A percentile compares a stretch with the other conserved stretches of the same genome.
Evolutionary conservation across 37 sponge, comb jelly and placozoan genomes (phyloP).

Genomic region (Aplysina aerophoba): DNA sequence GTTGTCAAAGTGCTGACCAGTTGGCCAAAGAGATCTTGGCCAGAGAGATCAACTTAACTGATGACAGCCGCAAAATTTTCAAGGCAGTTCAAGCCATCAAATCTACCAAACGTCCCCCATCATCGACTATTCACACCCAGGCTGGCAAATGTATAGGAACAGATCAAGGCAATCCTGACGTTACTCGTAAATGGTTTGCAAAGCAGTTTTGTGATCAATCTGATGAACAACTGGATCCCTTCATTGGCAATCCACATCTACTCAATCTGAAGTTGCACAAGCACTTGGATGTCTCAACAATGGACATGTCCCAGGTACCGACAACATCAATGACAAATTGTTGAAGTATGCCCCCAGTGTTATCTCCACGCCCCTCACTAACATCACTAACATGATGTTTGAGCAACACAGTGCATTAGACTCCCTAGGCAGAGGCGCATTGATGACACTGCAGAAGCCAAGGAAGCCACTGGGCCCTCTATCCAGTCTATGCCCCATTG

Average conservation of each 20-base stretch:
- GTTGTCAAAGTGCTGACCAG: too few relatives aligned
- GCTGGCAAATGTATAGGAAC: neutral
- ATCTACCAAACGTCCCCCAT: neutral
- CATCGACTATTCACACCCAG: conserved; percentile 1
- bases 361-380: neutral
- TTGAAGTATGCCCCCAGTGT: conserved; percentile 9
- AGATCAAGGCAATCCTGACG: neutral
- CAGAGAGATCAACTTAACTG: too few relatives aligned
- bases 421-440: neutral
- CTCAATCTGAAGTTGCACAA: neutral
- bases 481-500: too few relatives aligned
- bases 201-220: neutral
- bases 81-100: neutral
- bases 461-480: too few relatives aligned
- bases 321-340: conserved; percentile 4
- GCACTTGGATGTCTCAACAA: conserved; percentile 18
- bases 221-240: neutral
- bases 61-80: neutral
- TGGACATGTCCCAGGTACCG: neutral
- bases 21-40: too few relatives aligned
- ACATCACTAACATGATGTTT: conserved; percentile 20
- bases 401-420: neutral
- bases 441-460: too few relatives aligned
- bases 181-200: neutral
- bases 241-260: conserved; percentile 5